Evolutionary conservation across 2,797 vertebrate species (phyloP).

Genomic region (Mycteria americana): DNA sequence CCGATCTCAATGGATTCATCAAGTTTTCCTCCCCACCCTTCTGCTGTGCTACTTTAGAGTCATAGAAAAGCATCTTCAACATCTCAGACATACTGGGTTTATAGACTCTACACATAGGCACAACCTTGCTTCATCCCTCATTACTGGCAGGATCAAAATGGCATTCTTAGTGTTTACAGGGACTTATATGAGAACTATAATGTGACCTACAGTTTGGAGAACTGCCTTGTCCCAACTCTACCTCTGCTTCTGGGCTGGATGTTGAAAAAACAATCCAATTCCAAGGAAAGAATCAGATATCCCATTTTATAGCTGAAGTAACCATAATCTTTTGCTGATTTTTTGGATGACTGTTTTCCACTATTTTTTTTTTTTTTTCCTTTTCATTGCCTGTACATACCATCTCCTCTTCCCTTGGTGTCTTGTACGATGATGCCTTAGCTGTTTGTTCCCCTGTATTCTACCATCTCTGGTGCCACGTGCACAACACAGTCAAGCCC

Average conservation of each 20-base stretch:
- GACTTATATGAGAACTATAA: neutral
- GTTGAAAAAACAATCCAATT: neutral
- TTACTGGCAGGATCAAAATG: conserved; percentile 14
- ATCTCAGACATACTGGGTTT: neutral
- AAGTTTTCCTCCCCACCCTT: neutral
- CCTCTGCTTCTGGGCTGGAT: conserved; percentile 47
- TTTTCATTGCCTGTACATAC: neutral
- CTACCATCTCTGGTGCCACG: neutral
- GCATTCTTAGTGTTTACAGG: conserved; percentile 33
- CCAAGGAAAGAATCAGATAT: neutral
- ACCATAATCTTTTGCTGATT: neutral
- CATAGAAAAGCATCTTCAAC: neutral
- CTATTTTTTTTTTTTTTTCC: neutral
- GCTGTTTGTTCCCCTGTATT: neutral
- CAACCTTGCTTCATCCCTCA: neutral
- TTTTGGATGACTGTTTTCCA: neutral
- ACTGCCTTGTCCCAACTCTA: conserved; percentile 55
- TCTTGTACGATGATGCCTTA: neutral
- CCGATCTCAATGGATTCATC: neutral
- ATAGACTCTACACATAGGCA: neutral
- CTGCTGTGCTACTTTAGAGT: neutral
- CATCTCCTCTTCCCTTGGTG: neutral
- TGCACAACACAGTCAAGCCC: neutral
- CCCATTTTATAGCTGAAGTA: neutral
- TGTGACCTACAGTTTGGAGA: conserved; percentile 13